Evolutionary conservation across 2,888 invertebrate species (phyloP), one percentile per base, ranked within the genome.

Genomic region (Machimus rusticus): DNA sequence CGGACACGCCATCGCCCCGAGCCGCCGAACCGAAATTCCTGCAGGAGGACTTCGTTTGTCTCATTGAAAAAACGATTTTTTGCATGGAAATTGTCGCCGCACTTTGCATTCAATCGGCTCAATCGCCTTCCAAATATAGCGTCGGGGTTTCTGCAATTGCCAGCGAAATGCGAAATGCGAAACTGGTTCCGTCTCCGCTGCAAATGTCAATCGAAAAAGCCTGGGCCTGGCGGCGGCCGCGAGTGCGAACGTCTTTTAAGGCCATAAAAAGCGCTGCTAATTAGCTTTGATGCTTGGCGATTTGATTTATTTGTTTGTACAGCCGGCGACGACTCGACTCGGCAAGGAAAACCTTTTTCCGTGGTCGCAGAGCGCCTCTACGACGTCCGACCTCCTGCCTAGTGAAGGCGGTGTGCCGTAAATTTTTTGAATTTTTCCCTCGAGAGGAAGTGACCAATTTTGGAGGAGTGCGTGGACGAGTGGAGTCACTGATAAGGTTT

Each of bases 1-100:
- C 78, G 39, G 39, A 78, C 78, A 78, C 78, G 78, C 78, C 43
- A 78, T 78, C 66, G 66, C 66, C 66, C 66, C 66, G 66, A 23
- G 66, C 43, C 16, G 43, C 12, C 46, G 37, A 37, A 46, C 37
- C 34, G 23, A 78, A 78, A 78, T 78, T 78, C 46, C 78, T 37
- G 16, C 76, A 76, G 76, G 76, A 76, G n/a, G 34, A 23, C 43
- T 23, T 23, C 12, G 78, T 37, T 9, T 23, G 19, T 12, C 28
- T 28, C 66, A 23, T 66, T 66, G 23, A 66, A 66, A 23, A 23
- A 46, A 16, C 14, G 2, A 2, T 16, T 46, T 46, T 23, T 3
- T 66, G 66, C 9, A 66, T 66, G 66, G 66, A 23, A 28, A 66
- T 66, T 66, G 66, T 66, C 23, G 28, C 66, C 19, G 8, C 78